Evolutionary conservation across 2,113 vertebrate genomes (phyloP), one percentile per base, ranked within the genome.

Genomic region (Macrotis lagotis): DNA sequence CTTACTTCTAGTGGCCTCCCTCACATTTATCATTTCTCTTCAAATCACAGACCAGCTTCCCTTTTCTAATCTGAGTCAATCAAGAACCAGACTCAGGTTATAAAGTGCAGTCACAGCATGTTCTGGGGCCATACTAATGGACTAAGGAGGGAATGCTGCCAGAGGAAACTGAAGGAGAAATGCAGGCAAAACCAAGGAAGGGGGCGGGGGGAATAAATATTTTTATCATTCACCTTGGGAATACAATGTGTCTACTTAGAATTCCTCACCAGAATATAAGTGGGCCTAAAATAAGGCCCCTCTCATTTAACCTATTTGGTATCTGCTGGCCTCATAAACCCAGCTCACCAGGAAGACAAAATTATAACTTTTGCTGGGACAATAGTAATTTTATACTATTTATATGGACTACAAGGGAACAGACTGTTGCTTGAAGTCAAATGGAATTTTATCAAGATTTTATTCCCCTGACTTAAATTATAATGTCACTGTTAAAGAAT

Each of bases 381-480:
- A 59, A 37, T 1, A 44, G 66, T 83, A 83, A 83, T 83, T 83
- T 83, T 83, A 83, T 83, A 44, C 9, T 31, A 52, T 25, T 51
- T 47, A 26, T 48, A 10, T 52, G 91, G n/a, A 94, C n/a, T 74
- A 49, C 37, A 16, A 89, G 47, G 11, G 14, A 92, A 96, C 93
- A 96, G 96, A 53, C 12, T 91, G 48, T 22, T 93, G 66, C 66
- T 83, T 44, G 37, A 83, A 44, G n/a, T 44, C 66, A 44, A 22
- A 5, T 83, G 66, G n/a, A 83, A 92, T 93, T 9, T 48, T 91
- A 52, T 26, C 26, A 52, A 92, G 22, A 37, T 92, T 90, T 96
- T 11, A 83, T 44, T n/a, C 48, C 94, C 44, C 44, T n/a, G 47
- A 91, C 95, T 92, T 94, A 92, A 91, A 95, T 59, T 92, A 91